Percentiles rank a stretch among this genome's conserved stretches.
Conservation (phyloP, 2,113 vertebrate genomes). For the Drymodes brunneopygia region DNA sequence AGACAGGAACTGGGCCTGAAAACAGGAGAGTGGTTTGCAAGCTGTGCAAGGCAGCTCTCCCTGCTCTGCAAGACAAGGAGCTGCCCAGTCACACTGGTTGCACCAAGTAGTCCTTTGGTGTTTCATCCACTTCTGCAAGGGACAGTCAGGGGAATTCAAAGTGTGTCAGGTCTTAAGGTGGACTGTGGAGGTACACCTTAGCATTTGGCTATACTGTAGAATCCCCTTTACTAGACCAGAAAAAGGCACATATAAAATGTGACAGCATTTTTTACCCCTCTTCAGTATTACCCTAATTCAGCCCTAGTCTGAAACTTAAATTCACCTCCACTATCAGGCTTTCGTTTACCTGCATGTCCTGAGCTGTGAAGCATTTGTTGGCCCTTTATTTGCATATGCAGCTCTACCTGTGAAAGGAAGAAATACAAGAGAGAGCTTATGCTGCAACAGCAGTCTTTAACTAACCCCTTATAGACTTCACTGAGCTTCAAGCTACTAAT, state of each 20-base stretch:
- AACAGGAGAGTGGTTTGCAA: not conserved
- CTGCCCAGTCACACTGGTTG: not conserved
- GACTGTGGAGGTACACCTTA: not conserved
- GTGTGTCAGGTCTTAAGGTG: not conserved
- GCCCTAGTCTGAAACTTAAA: not conserved
- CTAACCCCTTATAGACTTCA: not conserved
- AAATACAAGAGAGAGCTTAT: not conserved
- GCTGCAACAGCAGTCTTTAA: not conserved
- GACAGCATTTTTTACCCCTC: not conserved
- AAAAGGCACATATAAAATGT: not conserved
- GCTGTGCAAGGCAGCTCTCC: not conserved
- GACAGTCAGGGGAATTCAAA: accelerated
- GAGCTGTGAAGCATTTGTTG: not conserved
- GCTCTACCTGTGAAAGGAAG: not conserved
- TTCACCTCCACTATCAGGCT: not conserved
- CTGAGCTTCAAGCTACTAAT: conserved; percentile 4
- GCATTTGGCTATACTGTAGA: not conserved
- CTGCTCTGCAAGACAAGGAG: not conserved
- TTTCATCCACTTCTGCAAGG: not conserved
- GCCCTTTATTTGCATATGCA: not conserved
- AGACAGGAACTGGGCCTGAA: not conserved
- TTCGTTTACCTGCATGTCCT: not conserved
- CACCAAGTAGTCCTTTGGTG: not conserved
- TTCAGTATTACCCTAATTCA: not conserved
- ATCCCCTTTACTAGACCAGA: not conserved